Conservation (phyloP, 2,888 invertebrate genomes). For the Hololepta plana region DNA sequence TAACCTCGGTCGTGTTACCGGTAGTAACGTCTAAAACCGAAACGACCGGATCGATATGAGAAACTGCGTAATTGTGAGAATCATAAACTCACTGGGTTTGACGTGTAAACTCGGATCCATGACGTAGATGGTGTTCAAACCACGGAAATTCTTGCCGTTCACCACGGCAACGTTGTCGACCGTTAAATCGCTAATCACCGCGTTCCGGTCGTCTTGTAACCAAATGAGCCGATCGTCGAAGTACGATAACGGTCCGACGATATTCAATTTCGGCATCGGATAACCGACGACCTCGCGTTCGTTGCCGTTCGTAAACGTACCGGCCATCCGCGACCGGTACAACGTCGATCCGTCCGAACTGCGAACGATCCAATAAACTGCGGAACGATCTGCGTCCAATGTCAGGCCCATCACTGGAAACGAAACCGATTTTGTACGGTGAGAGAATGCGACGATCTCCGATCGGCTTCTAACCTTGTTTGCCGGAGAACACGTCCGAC, state of each 20-base stretch:
- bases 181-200: constrained; percentile 56
- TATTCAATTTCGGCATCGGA: constrained; percentile 20
- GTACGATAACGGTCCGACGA: constrained; percentile 59
- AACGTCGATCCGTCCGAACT: constrained; percentile 60
- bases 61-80: not conserved
- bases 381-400: constrained; percentile 56
- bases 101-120: constrained; percentile 49
- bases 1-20: constrained; percentile 12
- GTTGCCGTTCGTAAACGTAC: constrained; percentile 11
- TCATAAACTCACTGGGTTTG: constrained; percentile 33
- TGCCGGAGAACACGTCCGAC: constrained; percentile 60
- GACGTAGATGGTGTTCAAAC: constrained; percentile 51
- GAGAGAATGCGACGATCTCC: not conserved
- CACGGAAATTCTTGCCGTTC: constrained; percentile 42
- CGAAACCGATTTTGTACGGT: constrained; percentile 2
- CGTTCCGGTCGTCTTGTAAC: constrained; percentile 56
- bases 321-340: constrained; percentile 48
- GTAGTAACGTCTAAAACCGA: not conserved
- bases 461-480: constrained; percentile 36
- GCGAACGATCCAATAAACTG: constrained; percentile 70
- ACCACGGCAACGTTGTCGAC: constrained; percentile 55
- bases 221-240: constrained; percentile 69
- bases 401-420: constrained; percentile 66
- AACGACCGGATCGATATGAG: constrained; percentile 1
- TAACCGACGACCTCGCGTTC: constrained; percentile 8